These are phyloP conservation scores for Holothuria scabra DNA, from an alignment of 53 echinoderm and acorn worm genomes.

Conservation along the genomic window DNA sequence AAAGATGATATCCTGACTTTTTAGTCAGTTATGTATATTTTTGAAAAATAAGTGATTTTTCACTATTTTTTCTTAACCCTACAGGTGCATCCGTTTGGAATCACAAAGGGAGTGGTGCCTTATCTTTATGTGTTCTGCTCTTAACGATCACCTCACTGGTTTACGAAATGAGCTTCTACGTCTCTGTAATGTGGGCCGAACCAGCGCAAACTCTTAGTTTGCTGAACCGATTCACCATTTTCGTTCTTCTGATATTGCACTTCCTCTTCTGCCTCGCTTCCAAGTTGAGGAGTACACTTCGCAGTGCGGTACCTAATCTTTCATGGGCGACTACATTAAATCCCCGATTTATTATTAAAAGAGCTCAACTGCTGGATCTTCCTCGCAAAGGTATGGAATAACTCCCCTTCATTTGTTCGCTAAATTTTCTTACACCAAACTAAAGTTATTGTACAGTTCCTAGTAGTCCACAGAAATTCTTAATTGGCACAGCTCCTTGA, in stretches of 20 bases:
- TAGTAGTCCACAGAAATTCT: no score
- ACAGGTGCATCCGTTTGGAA: neutral
- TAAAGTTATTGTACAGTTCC: no score
- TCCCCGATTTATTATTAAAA: neutral
- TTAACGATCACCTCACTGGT: neutral
- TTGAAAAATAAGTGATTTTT: no score
- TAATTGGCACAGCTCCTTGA: no score
- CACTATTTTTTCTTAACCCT: no score
- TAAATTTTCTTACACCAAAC: no score
- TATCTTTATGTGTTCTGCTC: neutral
- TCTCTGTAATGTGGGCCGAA: neutral
- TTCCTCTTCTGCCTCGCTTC: neutral
- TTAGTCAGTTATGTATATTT: no score
- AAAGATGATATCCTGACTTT: no score
- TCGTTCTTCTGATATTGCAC: neutral
- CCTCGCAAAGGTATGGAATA: conserved; percentile 18
- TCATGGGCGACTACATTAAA: conserved; percentile 5
- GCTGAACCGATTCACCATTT: neutral
- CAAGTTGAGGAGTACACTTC: neutral
- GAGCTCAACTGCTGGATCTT: conserved; percentile 8
- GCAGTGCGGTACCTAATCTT: neutral
- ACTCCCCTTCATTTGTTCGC: no score
- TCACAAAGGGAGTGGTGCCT: neutral
- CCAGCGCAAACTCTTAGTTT: neutral
- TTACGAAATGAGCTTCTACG: neutral